Conservation (phyloP, 2,113 vertebrate genomes). For the Thamnophis sirtalis region DNA sequence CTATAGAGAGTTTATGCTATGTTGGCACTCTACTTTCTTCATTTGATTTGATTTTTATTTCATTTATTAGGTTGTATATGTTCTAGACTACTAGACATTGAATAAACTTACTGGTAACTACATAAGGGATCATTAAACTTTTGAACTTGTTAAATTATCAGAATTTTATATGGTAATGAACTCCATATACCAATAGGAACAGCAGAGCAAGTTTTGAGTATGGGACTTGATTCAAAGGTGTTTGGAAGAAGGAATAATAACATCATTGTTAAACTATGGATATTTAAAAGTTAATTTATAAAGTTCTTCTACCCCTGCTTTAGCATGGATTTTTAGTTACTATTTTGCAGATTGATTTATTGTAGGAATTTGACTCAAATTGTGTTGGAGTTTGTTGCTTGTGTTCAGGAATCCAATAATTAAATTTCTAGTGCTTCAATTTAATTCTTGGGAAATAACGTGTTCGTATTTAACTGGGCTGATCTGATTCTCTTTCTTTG, state of each 20-base stretch:
- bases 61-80: neutral
- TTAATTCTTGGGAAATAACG: constrained; percentile 11
- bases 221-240: neutral
- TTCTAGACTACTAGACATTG: neutral
- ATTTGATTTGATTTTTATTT: neutral
- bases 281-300: neutral
- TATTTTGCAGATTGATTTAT: neutral
- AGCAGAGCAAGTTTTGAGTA: neutral
- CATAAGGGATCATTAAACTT: neutral
- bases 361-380: neutral
- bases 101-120: neutral
- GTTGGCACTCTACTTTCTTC: neutral
- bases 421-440: accelerated
- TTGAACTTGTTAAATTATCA: neutral
- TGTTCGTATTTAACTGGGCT: neutral
- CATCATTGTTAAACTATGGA: neutral
- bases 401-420: neutral
- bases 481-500: constrained; percentile 12
- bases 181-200: neutral
- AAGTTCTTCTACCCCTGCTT: neutral
- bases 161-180: neutral
- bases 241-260: neutral
- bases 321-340: neutral
- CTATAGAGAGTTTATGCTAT: neutral
- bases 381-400: neutral